Evolutionary conservation across 2,888 invertebrate species (phyloP).

Genomic region (Tridacna gigas): DNA sequence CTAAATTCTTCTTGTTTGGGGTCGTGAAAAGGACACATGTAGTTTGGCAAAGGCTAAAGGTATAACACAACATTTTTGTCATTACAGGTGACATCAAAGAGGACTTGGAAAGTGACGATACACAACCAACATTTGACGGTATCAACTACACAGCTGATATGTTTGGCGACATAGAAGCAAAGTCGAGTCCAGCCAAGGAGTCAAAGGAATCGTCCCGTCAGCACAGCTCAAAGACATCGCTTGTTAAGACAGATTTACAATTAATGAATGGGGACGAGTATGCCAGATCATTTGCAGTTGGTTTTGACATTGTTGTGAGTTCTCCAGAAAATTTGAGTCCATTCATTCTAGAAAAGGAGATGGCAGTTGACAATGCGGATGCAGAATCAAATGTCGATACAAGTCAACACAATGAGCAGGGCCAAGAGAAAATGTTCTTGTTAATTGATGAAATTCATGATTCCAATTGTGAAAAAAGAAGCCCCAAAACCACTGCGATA

Average conservation of each 20-base stretch:
- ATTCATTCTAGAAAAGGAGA: neutral
- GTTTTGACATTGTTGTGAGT: conserved; percentile 50
- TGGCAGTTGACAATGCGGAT: neutral
- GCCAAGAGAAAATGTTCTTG: neutral
- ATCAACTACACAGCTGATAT: conserved; percentile 53
- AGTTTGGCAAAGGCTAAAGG: too few species aligned
- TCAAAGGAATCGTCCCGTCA: neutral
- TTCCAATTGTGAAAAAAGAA: conserved; percentile 14
- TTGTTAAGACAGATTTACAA: neutral
- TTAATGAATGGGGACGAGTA: conserved; percentile 30
- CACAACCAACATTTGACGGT: conserved; percentile 26
- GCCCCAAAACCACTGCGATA: neutral
- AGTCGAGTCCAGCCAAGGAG: neutral
- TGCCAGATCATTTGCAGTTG: conserved; percentile 49
- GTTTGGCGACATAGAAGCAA: conserved; percentile 57
- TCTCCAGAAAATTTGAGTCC: conserved; percentile 16
- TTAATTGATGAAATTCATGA: conserved; percentile 11
- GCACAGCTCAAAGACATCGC: neutral
- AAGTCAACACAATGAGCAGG: neutral
- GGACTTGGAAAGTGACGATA: conserved; percentile 22
- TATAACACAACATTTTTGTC: neutral
- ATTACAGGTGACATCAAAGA: conserved; percentile 41
- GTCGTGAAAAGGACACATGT: too few species aligned
- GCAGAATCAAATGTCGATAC: neutral
- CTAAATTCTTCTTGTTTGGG: too few species aligned